These are phyloP conservation scores for Brachymystax lenok DNA, from an alignment of 2,797 vertebrate genomes.

Conservation along the genomic window DNA sequence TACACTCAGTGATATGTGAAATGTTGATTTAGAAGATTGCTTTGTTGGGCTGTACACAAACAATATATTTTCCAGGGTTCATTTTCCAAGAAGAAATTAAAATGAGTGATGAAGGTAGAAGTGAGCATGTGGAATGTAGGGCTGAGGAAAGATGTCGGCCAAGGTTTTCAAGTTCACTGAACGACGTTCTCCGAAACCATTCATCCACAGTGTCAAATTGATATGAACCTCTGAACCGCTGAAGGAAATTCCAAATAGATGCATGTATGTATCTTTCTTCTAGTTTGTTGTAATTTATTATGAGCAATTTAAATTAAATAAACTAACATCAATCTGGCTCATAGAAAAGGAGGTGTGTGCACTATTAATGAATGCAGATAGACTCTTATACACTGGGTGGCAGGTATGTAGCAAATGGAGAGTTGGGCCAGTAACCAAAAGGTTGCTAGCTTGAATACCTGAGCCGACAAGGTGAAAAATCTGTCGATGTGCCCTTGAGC, in stretches of 20 bases:
- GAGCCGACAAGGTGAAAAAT: too few species aligned
- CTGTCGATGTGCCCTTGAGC: too few species aligned
- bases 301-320: not conserved
- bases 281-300: not conserved
- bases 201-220: not conserved
- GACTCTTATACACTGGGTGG: too few species aligned
- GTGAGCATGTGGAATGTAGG: not conserved
- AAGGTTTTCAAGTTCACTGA: not conserved
- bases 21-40: not conserved
- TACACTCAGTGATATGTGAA: not conserved
- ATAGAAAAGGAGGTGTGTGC: too few species aligned
- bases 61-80: too few species aligned
- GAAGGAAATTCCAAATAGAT: constrained; percentile 2
- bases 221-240: not conserved
- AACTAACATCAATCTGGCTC: not conserved
- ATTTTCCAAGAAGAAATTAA: not conserved
- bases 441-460: too few species aligned
- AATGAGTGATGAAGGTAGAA: constrained; percentile 1
- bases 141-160: not conserved
- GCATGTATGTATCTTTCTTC: not conserved
- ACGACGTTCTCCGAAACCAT: not conserved
- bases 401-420: too few species aligned
- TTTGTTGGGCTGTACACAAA: not conserved
- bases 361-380: too few species aligned
- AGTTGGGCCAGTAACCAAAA: too few species aligned